These are phyloP conservation scores for Tamandua tetradactyla DNA, from an alignment of 2,797 vertebrate species.

Conservation along the genomic window DNA sequence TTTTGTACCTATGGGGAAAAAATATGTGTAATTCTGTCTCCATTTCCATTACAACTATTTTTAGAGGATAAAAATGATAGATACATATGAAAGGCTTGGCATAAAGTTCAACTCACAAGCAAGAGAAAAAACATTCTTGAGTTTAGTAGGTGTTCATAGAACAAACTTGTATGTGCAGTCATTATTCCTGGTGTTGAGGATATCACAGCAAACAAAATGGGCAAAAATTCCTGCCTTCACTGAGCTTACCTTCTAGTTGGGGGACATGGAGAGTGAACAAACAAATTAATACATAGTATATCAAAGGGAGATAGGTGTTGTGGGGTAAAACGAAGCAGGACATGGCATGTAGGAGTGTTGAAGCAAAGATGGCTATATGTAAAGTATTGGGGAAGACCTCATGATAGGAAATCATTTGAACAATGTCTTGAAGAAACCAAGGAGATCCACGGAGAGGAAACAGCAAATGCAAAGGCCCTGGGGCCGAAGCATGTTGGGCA, in stretches of 20 bases:
- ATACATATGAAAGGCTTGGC: not conserved
- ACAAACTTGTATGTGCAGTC: not conserved
- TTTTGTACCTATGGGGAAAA: not conserved
- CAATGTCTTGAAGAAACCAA: not conserved
- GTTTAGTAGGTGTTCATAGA: not conserved
- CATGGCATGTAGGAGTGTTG: fast-evolving
- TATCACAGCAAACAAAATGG: not conserved
- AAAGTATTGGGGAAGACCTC: not conserved
- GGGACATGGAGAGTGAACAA: not conserved
- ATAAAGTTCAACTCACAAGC: not conserved
- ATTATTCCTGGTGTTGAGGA: not conserved
- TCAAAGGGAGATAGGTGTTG: not conserved
- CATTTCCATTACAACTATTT: constrained; percentile 18
- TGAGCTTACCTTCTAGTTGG: not conserved
- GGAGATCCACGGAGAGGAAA: not conserved
- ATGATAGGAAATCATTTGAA: not conserved
- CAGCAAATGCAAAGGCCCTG: too few relatives aligned
- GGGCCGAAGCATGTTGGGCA: not conserved
- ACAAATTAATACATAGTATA: not conserved
- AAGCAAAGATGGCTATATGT: not conserved
- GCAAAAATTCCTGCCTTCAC: not conserved
- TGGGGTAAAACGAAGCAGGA: not conserved
- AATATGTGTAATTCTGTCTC: not conserved
- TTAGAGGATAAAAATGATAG: not conserved
- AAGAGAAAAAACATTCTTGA: constrained; percentile 21